Evolutionary conservation across 2,888 invertebrate species (phyloP).

Genomic region (Caenorhabditis doughertyi): DNA sequence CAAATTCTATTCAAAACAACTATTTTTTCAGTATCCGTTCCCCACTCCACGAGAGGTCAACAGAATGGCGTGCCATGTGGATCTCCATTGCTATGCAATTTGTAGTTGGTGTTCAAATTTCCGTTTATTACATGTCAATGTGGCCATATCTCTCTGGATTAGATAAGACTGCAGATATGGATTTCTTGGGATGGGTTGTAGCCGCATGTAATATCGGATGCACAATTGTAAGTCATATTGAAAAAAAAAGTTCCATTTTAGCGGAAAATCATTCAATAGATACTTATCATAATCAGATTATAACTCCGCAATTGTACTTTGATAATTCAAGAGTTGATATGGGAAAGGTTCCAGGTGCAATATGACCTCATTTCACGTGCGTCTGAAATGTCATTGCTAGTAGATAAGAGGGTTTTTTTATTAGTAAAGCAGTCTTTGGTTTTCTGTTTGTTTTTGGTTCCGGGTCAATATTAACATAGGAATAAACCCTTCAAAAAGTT

Average conservation of each 20-base stretch:
- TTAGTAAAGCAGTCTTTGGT: not conserved
- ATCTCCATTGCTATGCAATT: slow-evolving; percentile 67
- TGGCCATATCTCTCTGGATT: slow-evolving; percentile 69
- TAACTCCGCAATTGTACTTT: slow-evolving; percentile 5
- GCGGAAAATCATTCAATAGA: not conserved
- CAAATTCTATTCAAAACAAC: not conserved
- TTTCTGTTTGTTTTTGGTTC: not conserved
- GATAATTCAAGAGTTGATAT: not conserved
- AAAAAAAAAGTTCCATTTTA: not conserved
- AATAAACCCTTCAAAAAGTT: no score
- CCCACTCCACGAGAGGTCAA: slow-evolving; percentile 43
- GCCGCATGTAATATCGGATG: slow-evolving; percentile 67
- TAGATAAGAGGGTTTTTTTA: not conserved
- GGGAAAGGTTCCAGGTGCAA: slow-evolving; percentile 9
- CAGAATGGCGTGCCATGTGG: slow-evolving; percentile 68
- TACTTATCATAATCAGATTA: slow-evolving; percentile 24
- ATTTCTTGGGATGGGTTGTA: slow-evolving; percentile 70
- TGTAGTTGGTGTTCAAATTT: slow-evolving; percentile 65
- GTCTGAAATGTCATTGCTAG: not conserved
- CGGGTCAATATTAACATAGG: slow-evolving; percentile 8
- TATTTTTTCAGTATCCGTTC: slow-evolving; percentile 42
- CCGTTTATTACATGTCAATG: slow-evolving; percentile 72
- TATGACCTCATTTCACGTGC: slow-evolving; percentile 12
- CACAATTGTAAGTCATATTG: slow-evolving; percentile 54
- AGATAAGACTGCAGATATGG: slow-evolving; percentile 54